Evolutionary conservation across 2,888 invertebrate genomes (phyloP).

Genomic region (Apoda limacodes): DNA sequence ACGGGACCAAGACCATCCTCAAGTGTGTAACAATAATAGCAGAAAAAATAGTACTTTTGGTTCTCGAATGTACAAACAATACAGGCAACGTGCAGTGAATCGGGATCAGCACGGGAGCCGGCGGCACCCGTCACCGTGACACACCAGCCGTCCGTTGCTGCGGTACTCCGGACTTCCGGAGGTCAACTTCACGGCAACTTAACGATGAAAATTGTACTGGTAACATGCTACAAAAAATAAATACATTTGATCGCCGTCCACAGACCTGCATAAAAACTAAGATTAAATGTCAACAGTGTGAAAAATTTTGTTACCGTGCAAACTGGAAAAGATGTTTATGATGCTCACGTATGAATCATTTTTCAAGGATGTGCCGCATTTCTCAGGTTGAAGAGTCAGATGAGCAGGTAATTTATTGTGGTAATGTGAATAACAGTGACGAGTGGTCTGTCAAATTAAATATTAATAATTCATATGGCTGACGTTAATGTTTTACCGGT

Average conservation of each 20-base stretch:
- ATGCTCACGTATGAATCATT: conserved; percentile 17
- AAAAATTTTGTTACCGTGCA: conserved; percentile 8
- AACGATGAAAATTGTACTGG: too few species aligned
- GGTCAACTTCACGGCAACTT: too few species aligned
- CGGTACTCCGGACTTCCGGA: too few species aligned
- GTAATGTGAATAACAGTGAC: conserved; percentile 2
- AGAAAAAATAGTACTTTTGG: too few species aligned
- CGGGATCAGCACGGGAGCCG: too few species aligned
- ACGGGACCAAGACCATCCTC: too few species aligned
- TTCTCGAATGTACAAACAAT: too few species aligned
- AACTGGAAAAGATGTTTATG: too few species aligned
- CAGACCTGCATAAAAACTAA: background rate
- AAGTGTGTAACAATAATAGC: too few species aligned
- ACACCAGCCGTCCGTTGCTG: too few species aligned
- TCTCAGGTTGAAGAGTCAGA: conserved; percentile 14
- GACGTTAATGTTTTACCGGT: conserved; percentile 20
- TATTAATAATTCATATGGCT: conserved; percentile 17
- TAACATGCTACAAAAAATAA: background rate
- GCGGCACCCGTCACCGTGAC: too few species aligned
- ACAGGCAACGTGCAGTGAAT: too few species aligned
- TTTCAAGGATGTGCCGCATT: conserved; percentile 15
- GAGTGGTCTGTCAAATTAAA: conserved; percentile 14
- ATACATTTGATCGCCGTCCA: background rate
- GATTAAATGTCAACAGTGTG: conserved; percentile 6
- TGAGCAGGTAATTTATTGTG: conserved; percentile 17